Evolutionary conservation across 1,140 invertebrate species (phyloP).

Genomic region (Lordiphosa stackelbergi): DNA sequence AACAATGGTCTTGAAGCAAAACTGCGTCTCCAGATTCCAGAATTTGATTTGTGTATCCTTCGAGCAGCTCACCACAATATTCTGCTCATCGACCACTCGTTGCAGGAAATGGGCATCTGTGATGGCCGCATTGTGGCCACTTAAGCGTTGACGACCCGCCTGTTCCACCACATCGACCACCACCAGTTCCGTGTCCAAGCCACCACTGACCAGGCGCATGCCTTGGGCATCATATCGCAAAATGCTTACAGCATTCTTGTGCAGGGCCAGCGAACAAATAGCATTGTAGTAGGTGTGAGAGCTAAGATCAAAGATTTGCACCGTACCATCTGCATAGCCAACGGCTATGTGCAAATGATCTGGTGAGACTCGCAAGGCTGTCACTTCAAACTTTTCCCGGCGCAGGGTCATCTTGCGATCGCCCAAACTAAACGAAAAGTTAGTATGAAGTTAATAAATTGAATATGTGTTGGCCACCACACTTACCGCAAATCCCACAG

Average conservation of each 20-base stretch:
- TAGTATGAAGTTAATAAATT: no score
- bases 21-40: constrained; percentile 96
- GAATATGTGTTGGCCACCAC: background rate
- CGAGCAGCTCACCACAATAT: constrained; percentile 91
- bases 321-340: constrained; percentile 93
- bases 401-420: constrained; percentile 89
- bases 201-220: constrained; percentile 62
- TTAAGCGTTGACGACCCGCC: constrained; percentile 90
- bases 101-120: constrained; percentile 92
- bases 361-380: constrained; percentile 84
- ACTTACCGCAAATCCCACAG: constrained; percentile 90
- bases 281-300: constrained; percentile 79
- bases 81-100: constrained; percentile 74
- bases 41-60: constrained; percentile 98
- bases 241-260: constrained; percentile 90
- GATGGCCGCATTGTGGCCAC: constrained; percentile 94
- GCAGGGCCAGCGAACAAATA: constrained; percentile 90
- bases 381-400: constrained; percentile 88
- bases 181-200: constrained; percentile 92
- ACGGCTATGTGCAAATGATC: constrained; percentile 89
- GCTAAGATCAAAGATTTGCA: constrained; percentile 88
- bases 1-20: constrained; percentile 96
- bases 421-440: constrained; percentile 80
- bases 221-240: constrained; percentile 84
- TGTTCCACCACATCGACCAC: constrained; percentile 97